Base-by-base conservation (phyloP, 1,140 invertebrate species). In the Platyura marginata region DNA sequence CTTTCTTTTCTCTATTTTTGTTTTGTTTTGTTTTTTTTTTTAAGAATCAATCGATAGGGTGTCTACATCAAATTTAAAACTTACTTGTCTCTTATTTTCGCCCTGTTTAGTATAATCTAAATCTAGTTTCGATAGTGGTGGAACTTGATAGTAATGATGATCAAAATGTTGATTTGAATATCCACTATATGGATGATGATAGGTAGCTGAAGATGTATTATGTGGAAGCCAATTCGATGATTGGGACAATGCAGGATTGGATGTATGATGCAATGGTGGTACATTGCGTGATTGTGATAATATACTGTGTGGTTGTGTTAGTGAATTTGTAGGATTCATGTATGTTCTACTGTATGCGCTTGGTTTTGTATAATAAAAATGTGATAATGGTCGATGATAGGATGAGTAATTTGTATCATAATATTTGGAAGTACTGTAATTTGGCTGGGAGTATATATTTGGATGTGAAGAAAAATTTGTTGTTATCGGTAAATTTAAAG, bases 51-150 rank as follows among this genome's bases (percentile, higher is more conserved):
- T 49, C 43, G 59, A 61, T 50, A 61, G 51, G 53, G 56, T 58
- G 52, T 61, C 59, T 61, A 61, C 59, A 48, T 61, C 59, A 61
- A 61, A 61, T 57, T 61, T 61, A 58, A 61, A 61, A 61, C 59
- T 61, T 61, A 61, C 59, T 61, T 61, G 59, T 59, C 59, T 55
- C 51, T 61, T 61, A 52, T 54, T 56, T 57, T 61, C 59, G 51
- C 52, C 48, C 51, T 56, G 53, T 59, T 61, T 61, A 50, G 54
- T 54, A 47, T 61, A 61, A 58, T 61, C 59, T 61, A 61, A 61
- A 54, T 61, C 59, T 58, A 61, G 53, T 61, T 61, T 59, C 49
- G 59, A 61, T 46, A 56, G 57, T 57, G 55, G 54, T 50, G 53
- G 41, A 25, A 21, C 21, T 35, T 43, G 44, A 49, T 51, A 38